phyloP scores from a whole-genome alignment of 1,140 invertebrate species.

The Acromyrmex charruanus region DNA sequence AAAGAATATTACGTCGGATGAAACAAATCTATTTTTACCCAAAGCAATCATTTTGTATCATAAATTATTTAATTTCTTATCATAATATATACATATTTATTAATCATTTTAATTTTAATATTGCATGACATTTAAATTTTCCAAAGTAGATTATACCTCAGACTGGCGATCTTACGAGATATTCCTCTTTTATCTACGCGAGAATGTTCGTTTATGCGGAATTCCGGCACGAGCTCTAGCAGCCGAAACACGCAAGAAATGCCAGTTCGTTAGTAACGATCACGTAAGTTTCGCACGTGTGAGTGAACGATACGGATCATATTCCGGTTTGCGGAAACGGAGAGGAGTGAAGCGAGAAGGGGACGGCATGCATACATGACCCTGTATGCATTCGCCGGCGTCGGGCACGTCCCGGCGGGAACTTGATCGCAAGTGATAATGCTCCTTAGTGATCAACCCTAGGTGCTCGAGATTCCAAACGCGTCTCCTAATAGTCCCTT shows the following conservation, averaged over 20 bases:
- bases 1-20: not conserved
- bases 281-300: constrained; percentile 50
- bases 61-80: not conserved
- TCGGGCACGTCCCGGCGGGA: constrained; percentile 44
- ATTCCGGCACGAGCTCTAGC: constrained; percentile 43
- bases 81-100: not conserved
- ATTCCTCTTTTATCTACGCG: constrained; percentile 27
- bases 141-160: not conserved
- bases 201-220: constrained; percentile 52
- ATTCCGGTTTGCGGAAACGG: constrained; percentile 1
- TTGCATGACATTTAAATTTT: not conserved
- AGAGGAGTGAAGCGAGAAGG: not conserved
- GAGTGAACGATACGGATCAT: constrained; percentile 58
- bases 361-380: constrained; percentile 11
- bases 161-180: not conserved
- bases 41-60: not conserved
- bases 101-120: not conserved
- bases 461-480: constrained; percentile 62
- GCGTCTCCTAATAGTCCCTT: constrained; percentile 63
- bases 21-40: not conserved
- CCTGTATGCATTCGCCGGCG: constrained; percentile 37
- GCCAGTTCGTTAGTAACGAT: constrained; percentile 56
- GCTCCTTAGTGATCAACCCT: constrained; percentile 63
- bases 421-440: constrained; percentile 66
- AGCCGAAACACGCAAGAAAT: constrained; percentile 61